Evolutionary conservation across 2,888 invertebrate species (phyloP).

Genomic region (Chymomyza procnemis): DNA sequence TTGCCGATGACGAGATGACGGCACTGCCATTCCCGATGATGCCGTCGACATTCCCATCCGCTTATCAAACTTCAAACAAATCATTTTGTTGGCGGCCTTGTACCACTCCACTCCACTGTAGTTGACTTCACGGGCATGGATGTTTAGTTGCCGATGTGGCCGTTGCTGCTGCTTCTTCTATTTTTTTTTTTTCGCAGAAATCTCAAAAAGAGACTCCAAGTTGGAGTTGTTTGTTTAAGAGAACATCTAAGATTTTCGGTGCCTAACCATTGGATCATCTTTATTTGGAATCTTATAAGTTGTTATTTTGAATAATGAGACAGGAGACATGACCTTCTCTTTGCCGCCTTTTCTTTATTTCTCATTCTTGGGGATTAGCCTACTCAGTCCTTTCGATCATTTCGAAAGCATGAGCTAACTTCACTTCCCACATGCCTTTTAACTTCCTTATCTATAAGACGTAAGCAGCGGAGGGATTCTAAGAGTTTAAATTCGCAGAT

Average conservation of each 20-base stretch:
- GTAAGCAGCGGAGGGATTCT: too few relatives aligned
- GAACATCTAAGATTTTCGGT: neutral
- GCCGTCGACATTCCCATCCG: constrained; percentile 71
- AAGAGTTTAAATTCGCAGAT: too few relatives aligned
- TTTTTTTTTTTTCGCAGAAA: neutral
- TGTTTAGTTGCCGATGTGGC: neutral
- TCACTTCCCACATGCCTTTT: too few relatives aligned
- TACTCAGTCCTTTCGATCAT: too few relatives aligned
- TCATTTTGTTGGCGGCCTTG: constrained; percentile 67
- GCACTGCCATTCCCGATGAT: constrained; percentile 26
- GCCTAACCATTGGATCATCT: neutral
- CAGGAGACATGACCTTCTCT: too few relatives aligned
- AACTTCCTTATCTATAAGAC: too few relatives aligned
- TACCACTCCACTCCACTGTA: constrained; percentile 6
- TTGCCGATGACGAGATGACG: constrained; percentile 13
- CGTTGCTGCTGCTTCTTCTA: too few relatives aligned
- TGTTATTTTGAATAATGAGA: too few relatives aligned
- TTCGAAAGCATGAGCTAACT: too few relatives aligned
- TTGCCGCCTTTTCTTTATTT: too few relatives aligned
- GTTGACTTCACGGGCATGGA: neutral
- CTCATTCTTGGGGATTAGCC: too few relatives aligned
- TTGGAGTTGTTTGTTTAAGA: neutral
- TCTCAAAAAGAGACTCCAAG: neutral
- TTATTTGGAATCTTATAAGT: too few relatives aligned
- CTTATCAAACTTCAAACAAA: constrained; percentile 72